Evolutionary conservation across 2,888 invertebrate genomes (phyloP), one percentile per base, ranked within the genome.

Genomic region (Pseudoips prasinana): DNA sequence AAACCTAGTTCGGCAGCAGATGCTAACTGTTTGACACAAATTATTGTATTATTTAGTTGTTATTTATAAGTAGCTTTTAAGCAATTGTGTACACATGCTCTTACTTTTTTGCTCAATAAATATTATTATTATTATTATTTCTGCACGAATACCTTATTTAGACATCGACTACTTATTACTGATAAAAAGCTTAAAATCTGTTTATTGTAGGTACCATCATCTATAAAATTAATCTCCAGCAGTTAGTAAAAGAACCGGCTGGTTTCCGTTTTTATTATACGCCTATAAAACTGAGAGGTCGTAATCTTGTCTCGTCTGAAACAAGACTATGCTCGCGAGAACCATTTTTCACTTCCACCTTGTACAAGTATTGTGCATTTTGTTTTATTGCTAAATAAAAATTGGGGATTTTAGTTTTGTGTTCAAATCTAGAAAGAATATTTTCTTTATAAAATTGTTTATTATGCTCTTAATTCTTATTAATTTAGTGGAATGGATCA

Each of bases 201-300:
- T 71, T 72, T 67, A 73, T 66, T 71, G 71, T 67, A 64, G 70
- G 57, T n/a, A 45, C 57, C 39, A 59, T 58, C 56, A 61, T 49
- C 56, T 62, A 73, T 74, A 74, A 77, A 72, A 67, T 67, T 67
- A 69, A 69, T 75, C 67, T 69, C 50, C 40, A 59, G 61, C 63
- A 64, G 67, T 73, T 71, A 61, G 68, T 72, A 73, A 74, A 80
- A 79, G 73, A 75, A 74, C 74, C 70, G 64, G 58, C 73, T 65
- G 66, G 67, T 72, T 70, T 64, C 63, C 58, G 35, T 70, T 82
- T 80, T 81, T 83, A 82, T 78, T 68, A 74, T 64, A 45, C 62
- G 60, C 49, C 67, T 72, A 78, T 83, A 75, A 84, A 85, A 76
- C 70, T 54, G 64, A 78, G 74, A 76, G 73, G 60, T 77, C 77